Evolutionary conservation across 2,888 invertebrate genomes (phyloP), one percentile per base, ranked within the genome.

Genomic region (Trilocha varians): DNA sequence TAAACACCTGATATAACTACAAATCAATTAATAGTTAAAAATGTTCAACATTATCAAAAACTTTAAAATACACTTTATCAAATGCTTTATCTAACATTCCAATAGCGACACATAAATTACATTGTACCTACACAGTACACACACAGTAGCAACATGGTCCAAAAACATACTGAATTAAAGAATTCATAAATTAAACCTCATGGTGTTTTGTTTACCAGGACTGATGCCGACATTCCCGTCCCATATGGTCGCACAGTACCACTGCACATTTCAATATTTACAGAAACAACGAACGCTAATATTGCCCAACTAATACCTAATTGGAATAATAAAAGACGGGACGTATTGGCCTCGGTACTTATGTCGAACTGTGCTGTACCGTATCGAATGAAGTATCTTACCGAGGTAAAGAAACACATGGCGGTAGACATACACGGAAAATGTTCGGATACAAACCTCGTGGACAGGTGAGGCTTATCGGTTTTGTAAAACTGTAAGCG

Each of bases 181-280:
- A n/a, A n/a, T n/a, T n/a, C n/a, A n/a, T n/a, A n/a, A n/a, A 32
- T 8, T 38, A 25, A 13, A 18, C 3, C 14, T 14, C 39, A 17
- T 2, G 18, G 5, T 13, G 13, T n/a, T n/a, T 42, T 36, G 39
- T 42, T 16, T 13, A 69, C 89, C 69, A 89, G 92, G 58, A 84
- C 76, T 60, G 87, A 89, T 47, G 84, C 91, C 2, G 91, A 91
- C 50, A 78, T 91, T 13, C 91, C 91, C 1, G 89, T 91, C 3
- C 90, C 91, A 0, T 91, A 91, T 43, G 91, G 91, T 0, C 80
- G 91, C 37, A 88, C 88, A 2, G 43, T 89, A 2, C 52, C 73
- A 3, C 45, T 74, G 6, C 44, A 44, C 5, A 39, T 46, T 15
- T 59, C 65, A 5, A 8, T 57, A 17, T 39, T 50, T 11, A 2